These are phyloP conservation scores for Eurosta solidaginis DNA, from an alignment of 1,140 invertebrate species.

Conservation along the genomic window DNA sequence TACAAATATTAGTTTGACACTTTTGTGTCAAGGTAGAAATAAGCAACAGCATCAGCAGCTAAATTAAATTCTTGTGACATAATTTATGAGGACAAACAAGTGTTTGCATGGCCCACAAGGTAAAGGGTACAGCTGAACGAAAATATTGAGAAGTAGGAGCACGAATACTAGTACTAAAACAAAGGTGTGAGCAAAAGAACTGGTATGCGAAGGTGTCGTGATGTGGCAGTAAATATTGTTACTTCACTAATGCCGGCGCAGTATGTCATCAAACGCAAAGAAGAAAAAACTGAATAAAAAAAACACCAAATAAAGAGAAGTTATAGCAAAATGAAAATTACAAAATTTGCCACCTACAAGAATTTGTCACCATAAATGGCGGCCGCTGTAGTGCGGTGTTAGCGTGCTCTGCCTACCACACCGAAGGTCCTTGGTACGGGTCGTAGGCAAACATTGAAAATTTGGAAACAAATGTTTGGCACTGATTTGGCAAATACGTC, in stretches of 20 bases:
- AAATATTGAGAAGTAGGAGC: neutral
- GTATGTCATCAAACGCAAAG: constrained; percentile 14
- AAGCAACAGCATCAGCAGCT: constrained; percentile 27
- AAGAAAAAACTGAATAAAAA: neutral
- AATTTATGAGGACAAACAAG: constrained; percentile 38
- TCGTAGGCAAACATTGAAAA: too few species aligned
- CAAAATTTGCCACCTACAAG: too few species aligned
- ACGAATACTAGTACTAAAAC: neutral
- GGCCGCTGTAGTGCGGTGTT: too few species aligned
- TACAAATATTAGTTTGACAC: neutral
- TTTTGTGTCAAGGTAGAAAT: constrained; percentile 20
- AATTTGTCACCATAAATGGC: too few species aligned
- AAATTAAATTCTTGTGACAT: constrained; percentile 38
- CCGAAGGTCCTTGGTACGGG: too few species aligned
- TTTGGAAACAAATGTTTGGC: too few species aligned
- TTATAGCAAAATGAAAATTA: neutral
- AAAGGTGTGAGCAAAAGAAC: neutral
- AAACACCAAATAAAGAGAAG: neutral
- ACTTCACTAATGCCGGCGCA: neutral
- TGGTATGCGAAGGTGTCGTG: neutral
- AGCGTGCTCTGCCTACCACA: too few species aligned
- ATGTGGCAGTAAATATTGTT: constrained; percentile 16
- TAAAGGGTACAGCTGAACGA: neutral
- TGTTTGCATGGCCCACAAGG: constrained; percentile 18
- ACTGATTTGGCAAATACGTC: too few species aligned